These are phyloP conservation scores for Antechinus stuartii DNA, from an alignment of 2,113 vertebrate genomes.

Conservation along the genomic window DNA sequence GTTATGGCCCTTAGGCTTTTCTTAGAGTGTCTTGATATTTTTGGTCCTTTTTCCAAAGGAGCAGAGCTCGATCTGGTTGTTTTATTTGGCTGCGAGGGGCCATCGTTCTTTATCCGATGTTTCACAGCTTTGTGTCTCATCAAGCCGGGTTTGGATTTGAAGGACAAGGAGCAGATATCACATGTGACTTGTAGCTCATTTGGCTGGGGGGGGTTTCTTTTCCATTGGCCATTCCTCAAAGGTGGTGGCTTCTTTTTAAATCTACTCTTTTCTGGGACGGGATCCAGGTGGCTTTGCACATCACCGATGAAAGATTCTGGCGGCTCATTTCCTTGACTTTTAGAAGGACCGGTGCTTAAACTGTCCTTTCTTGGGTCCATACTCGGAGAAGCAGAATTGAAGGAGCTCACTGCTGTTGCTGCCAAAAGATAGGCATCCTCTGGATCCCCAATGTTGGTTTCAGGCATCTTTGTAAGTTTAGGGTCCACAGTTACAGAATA, in stretches of 20 bases:
- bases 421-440: background rate
- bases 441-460: background rate
- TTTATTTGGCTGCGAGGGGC: conserved; percentile 52
- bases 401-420: conserved; percentile 19
- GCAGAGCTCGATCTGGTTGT: background rate
- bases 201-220: conserved; percentile 38
- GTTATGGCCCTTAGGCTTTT: background rate
- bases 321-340: background rate
- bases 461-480: background rate
- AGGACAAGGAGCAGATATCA: conserved; percentile 92
- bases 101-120: conserved; percentile 84
- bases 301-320: conserved; percentile 26
- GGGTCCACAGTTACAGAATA: background rate
- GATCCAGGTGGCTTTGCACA: background rate
- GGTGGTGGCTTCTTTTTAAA: conserved; percentile 42
- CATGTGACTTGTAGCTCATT: conserved; percentile 79
- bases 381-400: background rate
- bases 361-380: background rate
- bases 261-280: conserved; percentile 45
- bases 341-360: conserved; percentile 18
- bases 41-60: conserved; percentile 25
- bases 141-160: conserved; percentile 92
- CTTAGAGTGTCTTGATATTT: conserved; percentile 32
- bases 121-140: conserved; percentile 96
- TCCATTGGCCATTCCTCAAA: conserved; percentile 78